Base-by-base conservation (phyloP, 2,888 invertebrate genomes). In the Platycnemis pennipes region DNA sequence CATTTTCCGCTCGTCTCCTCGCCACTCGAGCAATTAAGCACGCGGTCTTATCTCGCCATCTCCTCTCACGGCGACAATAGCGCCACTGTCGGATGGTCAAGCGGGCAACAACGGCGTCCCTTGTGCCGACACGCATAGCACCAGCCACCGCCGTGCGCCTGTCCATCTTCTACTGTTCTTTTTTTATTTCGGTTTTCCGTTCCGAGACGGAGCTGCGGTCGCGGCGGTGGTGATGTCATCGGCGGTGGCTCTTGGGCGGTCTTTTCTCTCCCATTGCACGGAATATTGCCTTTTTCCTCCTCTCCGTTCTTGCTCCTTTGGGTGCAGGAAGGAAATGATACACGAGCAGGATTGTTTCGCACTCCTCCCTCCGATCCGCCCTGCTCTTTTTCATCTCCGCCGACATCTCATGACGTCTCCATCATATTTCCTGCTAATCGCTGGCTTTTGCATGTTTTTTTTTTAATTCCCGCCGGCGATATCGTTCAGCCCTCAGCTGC, bases 21-120 rank as follows among this genome's bases (percentile, higher is more conserved):
- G n/a, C 2, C 87, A n/a, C 87, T 26, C 87, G 45, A 44, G 44
- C 91, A 63, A 56, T 69, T 69, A 63, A 91, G 42, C 91, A 63
- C 91, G 44, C 91, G 8, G 42, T 49, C 63, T 56, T 31, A 69
- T 89, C 89, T 42, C 89, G 42, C 53, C 42, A 53, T 56, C 56
- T 63, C 56, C 19, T 56, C 49, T 26, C 7, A 11, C 2, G 63
- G 44, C 91, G 91, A 91, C 91, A 91, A 91, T 91, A 63, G 63
- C 91, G 91, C 91, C 91, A 91, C 91, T 91, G 91, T 91, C 44
- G 91, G 91, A 26, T 44, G 63, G 56, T 2, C 31, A 16, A 69
- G 69, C 69, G 69, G 69, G 31, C 69, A 42, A 91, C 91, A 91
- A 63, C 63, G 63, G 37, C 63, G 26, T 2, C 69, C 63, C 42